Conservation (phyloP, 2,797 vertebrate species). For the Microctenopoma lineatum region DNA sequence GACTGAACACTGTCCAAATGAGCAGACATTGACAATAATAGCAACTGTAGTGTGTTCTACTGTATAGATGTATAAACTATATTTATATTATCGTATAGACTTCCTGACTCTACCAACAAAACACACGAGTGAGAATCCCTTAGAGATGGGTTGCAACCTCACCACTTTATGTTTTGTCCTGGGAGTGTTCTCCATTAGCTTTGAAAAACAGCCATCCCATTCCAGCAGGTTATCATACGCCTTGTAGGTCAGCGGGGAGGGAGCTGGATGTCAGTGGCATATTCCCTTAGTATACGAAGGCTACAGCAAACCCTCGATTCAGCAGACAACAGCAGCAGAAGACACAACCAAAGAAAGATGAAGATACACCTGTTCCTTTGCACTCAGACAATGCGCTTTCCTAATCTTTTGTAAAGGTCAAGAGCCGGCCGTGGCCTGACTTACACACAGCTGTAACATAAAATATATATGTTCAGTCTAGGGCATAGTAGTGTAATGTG, state of each 20-base stretch:
- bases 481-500: no score
- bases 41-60: no score
- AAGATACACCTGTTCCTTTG: background rate
- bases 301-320: constrained; percentile 44
- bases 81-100: constrained; percentile 22
- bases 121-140: constrained; percentile 37
- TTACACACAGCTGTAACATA: background rate
- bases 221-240: constrained; percentile 67
- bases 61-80: no score
- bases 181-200: constrained; percentile 61
- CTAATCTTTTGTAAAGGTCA: constrained; percentile 30
- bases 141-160: constrained; percentile 51
- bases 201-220: constrained; percentile 63
- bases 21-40: background rate
- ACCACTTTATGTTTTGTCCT: constrained; percentile 38
- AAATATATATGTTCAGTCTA: background rate
- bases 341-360: constrained; percentile 14
- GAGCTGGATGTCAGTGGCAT: constrained; percentile 55
- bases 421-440: constrained; percentile 1
- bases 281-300: constrained; percentile 39
- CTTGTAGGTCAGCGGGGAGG: constrained; percentile 60
- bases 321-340: constrained; percentile 34
- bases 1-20: background rate
- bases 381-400: constrained; percentile 6
- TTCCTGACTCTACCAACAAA: constrained; percentile 13